phyloP scores from a whole-genome alignment of 2,888 invertebrate species.

The Cylloceria caligata region DNA sequence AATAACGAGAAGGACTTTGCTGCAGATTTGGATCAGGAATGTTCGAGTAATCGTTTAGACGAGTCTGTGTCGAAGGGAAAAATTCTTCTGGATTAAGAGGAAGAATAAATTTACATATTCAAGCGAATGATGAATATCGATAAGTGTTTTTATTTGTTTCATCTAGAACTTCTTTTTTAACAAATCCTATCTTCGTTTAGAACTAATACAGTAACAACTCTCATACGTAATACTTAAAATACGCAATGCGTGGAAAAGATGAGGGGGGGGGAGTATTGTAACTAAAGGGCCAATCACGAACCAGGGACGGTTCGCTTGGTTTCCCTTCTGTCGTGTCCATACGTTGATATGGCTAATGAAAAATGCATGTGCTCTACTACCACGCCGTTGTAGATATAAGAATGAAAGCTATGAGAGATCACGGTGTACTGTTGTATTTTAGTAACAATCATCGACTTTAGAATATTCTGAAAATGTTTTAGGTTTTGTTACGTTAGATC shows the following conservation, averaged over 20 bases:
- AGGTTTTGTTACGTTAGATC: background rate
- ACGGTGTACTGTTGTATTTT: background rate
- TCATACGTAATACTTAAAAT: too few relatives aligned
- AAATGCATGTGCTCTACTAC: too few relatives aligned
- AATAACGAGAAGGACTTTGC: constrained; percentile 46
- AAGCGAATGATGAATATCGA: background rate
- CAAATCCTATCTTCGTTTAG: background rate
- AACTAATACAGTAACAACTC: too few relatives aligned
- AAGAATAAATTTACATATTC: constrained; percentile 11
- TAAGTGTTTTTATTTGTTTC: background rate
- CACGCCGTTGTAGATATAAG: too few relatives aligned
- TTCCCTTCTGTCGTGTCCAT: too few relatives aligned
- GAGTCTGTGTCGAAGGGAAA: background rate
- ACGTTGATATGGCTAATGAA: too few relatives aligned
- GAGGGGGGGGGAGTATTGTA: too few relatives aligned
- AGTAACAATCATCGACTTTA: background rate
- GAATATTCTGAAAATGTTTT: background rate
- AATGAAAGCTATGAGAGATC: too few relatives aligned
- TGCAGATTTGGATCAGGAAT: constrained; percentile 47
- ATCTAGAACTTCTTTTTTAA: background rate
- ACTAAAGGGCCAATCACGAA: too few relatives aligned
- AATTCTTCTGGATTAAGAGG: background rate
- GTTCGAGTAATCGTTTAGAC: constrained; percentile 21
- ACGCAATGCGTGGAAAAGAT: too few relatives aligned
- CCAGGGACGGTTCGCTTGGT: too few relatives aligned